These are phyloP conservation scores for Halyomorpha halys DNA, from an alignment of 1,140 invertebrate species.

Conservation along the genomic window DNA sequence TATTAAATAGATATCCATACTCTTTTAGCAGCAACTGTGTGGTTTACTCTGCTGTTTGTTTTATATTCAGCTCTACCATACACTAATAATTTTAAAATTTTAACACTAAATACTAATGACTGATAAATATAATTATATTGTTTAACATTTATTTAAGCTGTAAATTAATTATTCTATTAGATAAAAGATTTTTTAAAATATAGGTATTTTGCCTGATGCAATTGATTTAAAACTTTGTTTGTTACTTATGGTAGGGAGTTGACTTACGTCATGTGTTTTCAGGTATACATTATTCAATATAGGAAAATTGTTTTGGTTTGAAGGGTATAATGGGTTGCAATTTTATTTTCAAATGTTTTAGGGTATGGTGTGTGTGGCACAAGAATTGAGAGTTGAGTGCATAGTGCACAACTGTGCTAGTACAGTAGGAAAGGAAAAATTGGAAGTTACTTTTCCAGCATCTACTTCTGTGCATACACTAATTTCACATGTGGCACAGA, in stretches of 20 bases:
- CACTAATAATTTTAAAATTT: neutral
- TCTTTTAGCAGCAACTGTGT: no score
- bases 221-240: constrained; percentile 12
- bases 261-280: constrained; percentile 23
- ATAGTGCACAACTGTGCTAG: constrained; percentile 24
- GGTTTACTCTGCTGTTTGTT: neutral
- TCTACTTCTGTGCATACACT: constrained; percentile 25
- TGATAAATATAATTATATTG: neutral
- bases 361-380: constrained; percentile 29
- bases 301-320: neutral
- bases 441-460: constrained; percentile 23
- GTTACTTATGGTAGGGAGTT: neutral
- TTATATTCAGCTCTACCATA: neutral
- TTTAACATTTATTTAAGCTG: neutral
- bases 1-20: no score
- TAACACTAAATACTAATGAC: neutral
- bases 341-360: constrained; percentile 21
- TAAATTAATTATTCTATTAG: neutral
- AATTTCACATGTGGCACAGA: constrained; percentile 23
- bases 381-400: constrained; percentile 24
- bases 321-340: neutral
- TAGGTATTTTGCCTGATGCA: neutral
- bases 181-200: constrained; percentile 2
- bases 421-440: constrained; percentile 19
- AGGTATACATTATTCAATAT: constrained; percentile 16